These are phyloP conservation scores for Xenopus tropicalis DNA, from an alignment of 2,113 vertebrate genomes.

Conservation along the genomic window UCB_Xtro_10.0 CM004450.2:74044501-74045000, in stretches of 20 bases:
- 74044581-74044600: too few relatives aligned
- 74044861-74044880: conserved; percentile 52
- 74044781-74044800: conserved; percentile 59
- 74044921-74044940: neutral
- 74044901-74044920: neutral
- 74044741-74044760: conserved; percentile 5
- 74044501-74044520: too few relatives aligned
- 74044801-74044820: conserved; percentile 54
- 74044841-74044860: conserved; percentile 64
- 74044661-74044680: too few relatives aligned
- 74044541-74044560: too few relatives aligned
- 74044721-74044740: conserved; percentile 20
- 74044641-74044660: too few relatives aligned
- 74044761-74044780: conserved; percentile 59
- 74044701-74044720: too few relatives aligned
- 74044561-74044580: too few relatives aligned
- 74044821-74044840: conserved; percentile 84
- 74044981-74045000: conserved; percentile 57
- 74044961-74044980: conserved; percentile 63
- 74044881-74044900: conserved; percentile 61
- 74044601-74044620: too few relatives aligned
- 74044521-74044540: too few relatives aligned
- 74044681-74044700: too few relatives aligned
- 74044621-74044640: too few relatives aligned
- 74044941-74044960: neutral